These are phyloP conservation scores for Paguma larvata DNA, from an alignment of 2,797 vertebrate species.

Conservation along the genomic window DNA sequence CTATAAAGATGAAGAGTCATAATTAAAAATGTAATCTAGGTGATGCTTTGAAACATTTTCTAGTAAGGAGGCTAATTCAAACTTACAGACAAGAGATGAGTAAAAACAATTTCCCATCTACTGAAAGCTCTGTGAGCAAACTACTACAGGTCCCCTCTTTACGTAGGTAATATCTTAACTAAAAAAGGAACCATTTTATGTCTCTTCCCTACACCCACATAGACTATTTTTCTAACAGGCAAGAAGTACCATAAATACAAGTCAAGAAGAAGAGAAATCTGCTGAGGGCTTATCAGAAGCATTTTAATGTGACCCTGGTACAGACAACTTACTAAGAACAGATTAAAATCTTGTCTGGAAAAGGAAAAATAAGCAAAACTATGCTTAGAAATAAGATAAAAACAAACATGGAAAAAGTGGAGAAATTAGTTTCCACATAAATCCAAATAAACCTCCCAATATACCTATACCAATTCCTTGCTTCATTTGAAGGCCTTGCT, in stretches of 20 bases:
- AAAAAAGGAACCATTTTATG: slow-evolving; percentile 35
- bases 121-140: slow-evolving; percentile 19
- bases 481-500: not conserved
- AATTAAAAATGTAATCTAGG: not conserved
- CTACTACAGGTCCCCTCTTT: slow-evolving; percentile 2
- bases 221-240: slow-evolving; percentile 36
- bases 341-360: slow-evolving; percentile 44
- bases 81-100: not conserved
- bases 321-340: slow-evolving; percentile 48
- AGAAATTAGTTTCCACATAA: slow-evolving; percentile 58
- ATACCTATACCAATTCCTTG: not conserved
- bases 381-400: slow-evolving; percentile 60
- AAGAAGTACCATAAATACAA: slow-evolving; percentile 41
- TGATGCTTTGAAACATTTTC: slow-evolving; percentile 18
- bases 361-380: slow-evolving; percentile 48
- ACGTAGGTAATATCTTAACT: slow-evolving; percentile 40
- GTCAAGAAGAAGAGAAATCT: not conserved
- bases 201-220: not conserved
- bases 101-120: slow-evolving; percentile 39
- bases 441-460: not conserved
- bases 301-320: slow-evolving; percentile 24
- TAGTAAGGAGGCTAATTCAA: not conserved
- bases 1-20: not conserved
- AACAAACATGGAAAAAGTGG: not conserved
- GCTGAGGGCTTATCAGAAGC: not conserved